Conservation (phyloP, 2,888 invertebrate genomes). For the Lycia hirtaria region DNA sequence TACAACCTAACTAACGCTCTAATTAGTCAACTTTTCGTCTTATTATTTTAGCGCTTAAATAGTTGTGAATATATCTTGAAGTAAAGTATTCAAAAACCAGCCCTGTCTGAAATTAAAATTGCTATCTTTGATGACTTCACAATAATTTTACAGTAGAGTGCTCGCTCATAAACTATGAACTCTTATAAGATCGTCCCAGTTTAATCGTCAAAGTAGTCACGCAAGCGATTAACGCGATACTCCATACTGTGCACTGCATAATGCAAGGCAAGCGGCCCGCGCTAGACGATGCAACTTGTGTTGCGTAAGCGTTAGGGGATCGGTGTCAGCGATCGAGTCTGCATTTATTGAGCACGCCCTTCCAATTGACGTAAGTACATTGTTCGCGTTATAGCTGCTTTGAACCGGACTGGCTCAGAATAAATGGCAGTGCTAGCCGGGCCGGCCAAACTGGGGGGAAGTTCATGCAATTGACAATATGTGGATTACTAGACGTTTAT, state of each 20-base stretch:
- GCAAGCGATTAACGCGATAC: not conserved
- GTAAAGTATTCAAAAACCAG: no score
- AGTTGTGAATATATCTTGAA: no score
- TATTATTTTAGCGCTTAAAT: no score
- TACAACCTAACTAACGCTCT: no score
- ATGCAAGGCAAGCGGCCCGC: not conserved
- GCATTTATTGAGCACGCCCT: slow-evolving; percentile 5
- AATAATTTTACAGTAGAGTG: no score
- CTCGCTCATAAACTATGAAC: not conserved
- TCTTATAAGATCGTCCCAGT: not conserved
- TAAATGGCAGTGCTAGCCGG: not conserved
- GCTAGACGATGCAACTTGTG: not conserved
- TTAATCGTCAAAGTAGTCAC: not conserved
- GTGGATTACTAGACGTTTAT: not conserved
- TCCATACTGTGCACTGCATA: not conserved
- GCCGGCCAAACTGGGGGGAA: not conserved
- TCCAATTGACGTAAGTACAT: slow-evolving; percentile 5
- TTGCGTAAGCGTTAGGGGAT: slow-evolving; percentile 2
- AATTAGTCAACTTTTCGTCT: no score
- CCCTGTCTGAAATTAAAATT: no score
- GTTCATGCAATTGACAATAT: not conserved
- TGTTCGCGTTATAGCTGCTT: not conserved
- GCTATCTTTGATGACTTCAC: no score
- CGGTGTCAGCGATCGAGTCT: slow-evolving; percentile 5
- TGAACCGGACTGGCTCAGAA: not conserved